Evolutionary conservation across 2,797 vertebrate species (phyloP).

Genomic region (Sebastolobus altivelis): DNA sequence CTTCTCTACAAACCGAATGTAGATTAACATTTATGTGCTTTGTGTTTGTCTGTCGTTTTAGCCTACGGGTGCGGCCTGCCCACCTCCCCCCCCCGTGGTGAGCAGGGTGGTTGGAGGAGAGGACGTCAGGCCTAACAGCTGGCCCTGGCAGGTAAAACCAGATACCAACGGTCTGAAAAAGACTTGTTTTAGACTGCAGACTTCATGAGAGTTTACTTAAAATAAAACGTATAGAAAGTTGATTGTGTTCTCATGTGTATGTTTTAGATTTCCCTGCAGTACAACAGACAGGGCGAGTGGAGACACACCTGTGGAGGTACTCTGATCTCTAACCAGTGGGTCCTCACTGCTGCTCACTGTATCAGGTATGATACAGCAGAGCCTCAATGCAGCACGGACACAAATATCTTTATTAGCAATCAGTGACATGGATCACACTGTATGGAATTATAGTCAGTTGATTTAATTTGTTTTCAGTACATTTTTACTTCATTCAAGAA

Average conservation of each 20-base stretch:
- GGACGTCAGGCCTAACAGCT: slow-evolving; percentile 83
- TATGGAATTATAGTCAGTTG: background rate
- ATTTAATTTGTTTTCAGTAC: background rate
- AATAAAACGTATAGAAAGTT: background rate
- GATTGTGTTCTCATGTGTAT: background rate
- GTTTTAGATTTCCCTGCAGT: slow-evolving; percentile 90
- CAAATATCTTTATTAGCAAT: background rate
- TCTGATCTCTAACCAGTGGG: slow-evolving; percentile 88
- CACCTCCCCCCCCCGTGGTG: slow-evolving; percentile 71
- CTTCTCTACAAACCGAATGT: background rate
- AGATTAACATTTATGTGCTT: background rate
- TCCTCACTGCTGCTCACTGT: slow-evolving; percentile 87
- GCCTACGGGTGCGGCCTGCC: slow-evolving; percentile 86
- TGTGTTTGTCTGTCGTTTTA: slow-evolving; percentile 41
- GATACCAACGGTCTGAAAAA: background rate
- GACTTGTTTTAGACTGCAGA: background rate
- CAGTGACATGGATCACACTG: background rate
- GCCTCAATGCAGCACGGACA: background rate
- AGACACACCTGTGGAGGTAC: slow-evolving; percentile 90
- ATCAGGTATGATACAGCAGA: slow-evolving; percentile 67
- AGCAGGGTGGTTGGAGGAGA: slow-evolving; percentile 83
- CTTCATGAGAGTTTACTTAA: background rate
- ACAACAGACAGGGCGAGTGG: slow-evolving; percentile 78
- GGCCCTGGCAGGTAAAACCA: slow-evolving; percentile 85
- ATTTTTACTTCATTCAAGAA: background rate